These are phyloP conservation scores for Andrena dorsata DNA, from an alignment of 2,888 invertebrate genomes.

Conservation along the genomic window DNA sequence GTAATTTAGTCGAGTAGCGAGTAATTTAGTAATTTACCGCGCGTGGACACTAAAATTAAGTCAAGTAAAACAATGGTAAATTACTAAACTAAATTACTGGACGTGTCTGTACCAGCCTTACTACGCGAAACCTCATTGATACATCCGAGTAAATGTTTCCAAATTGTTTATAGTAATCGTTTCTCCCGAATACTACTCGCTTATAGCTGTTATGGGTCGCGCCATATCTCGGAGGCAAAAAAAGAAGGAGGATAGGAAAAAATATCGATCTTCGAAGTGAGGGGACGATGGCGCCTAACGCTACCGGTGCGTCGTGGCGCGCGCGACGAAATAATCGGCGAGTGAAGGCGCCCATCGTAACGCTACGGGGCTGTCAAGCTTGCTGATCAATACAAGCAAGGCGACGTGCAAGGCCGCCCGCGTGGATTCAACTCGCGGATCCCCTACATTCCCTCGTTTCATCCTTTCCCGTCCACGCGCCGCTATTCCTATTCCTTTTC, in stretches of 20 bases:
- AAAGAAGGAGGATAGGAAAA: background rate
- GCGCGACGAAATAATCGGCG: slow-evolving; percentile 68
- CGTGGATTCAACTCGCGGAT: slow-evolving; percentile 78
- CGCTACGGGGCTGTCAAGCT: slow-evolving; percentile 79
- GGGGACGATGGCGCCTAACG: slow-evolving; percentile 38
- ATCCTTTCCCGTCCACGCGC: slow-evolving; percentile 58
- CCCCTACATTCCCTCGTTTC: slow-evolving; percentile 68
- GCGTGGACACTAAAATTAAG: too few species aligned
- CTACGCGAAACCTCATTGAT: too few species aligned
- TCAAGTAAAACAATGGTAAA: too few species aligned
- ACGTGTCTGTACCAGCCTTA: too few species aligned
- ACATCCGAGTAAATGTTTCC: too few species aligned
- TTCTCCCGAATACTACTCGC: background rate
- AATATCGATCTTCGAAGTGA: slow-evolving; percentile 17
- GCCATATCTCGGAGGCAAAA: background rate
- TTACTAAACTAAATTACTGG: too few species aligned
- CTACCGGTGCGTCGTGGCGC: slow-evolving; percentile 20
- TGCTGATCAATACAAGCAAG: slow-evolving; percentile 84
- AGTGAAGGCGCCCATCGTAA: slow-evolving; percentile 74
- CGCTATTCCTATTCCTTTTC: slow-evolving; percentile 42
- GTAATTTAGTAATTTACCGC: too few species aligned
- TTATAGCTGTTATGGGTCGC: background rate
- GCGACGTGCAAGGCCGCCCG: slow-evolving; percentile 83
- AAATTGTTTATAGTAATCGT: too few species aligned
- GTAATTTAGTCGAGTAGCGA: too few species aligned